Evolutionary conservation across 2,888 invertebrate genomes (phyloP), one percentile per base, ranked within the genome.

Genomic region (Troides helena): DNA sequence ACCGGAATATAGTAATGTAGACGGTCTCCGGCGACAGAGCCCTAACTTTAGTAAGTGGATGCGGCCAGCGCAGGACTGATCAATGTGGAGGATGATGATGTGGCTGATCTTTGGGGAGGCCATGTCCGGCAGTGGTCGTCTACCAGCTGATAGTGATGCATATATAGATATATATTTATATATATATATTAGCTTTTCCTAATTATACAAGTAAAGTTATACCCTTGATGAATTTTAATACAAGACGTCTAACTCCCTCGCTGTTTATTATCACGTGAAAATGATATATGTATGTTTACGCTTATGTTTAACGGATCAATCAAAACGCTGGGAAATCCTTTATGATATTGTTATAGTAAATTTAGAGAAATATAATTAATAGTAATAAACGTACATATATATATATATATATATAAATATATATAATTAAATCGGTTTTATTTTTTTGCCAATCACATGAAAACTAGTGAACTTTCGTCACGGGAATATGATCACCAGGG

Each of bases 241-340:
- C 67, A 10, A 67, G 62, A 67, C 67, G 62, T 62, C 62, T 39
- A 14, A 39, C 62, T 18, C 62, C 43, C 53, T 56, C 46, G 53
- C 50, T 60, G 61, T 67, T 67, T 67, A 56, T 53, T 53, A 39
- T 39, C 39, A 39, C 61, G 53, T 57, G 56, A 67, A 67, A 43
- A 67, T 67, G 67, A 67, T 67, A 61, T 62, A 67, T 43, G 67
- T 56, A 21, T 36, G 62, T 67, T 67, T 67, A 67, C 67, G 36
- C 67, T 62, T 56, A 39, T 61, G 62, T 62, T 57, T 62, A 62
- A 56, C 43, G 62, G 57, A 67, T 67, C 62, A 62, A 67, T 67
- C 67, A 62, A 39, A 39, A n/a, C 14, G 7, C 10, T 43, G 43
- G 50, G 50, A 66, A 30, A 60, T 66, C 17, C 46, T 60, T 36